Conservation (phyloP, 92 coral and sea anemone species). For the Porites cylindrica region DNA sequence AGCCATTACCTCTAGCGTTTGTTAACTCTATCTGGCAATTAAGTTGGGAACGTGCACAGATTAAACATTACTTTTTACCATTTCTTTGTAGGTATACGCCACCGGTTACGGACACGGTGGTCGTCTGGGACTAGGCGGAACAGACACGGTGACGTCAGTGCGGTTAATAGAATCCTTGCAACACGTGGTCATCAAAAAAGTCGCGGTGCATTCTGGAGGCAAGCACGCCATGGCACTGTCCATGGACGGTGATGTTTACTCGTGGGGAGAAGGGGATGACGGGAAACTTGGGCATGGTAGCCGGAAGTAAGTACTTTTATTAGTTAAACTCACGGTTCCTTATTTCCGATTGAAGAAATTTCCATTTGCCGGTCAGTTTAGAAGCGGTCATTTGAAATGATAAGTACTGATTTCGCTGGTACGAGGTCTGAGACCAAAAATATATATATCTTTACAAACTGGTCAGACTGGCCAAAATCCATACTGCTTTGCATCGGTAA, state of each 20-base stretch:
- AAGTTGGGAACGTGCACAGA: too few species aligned
- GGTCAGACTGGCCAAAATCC: too few species aligned
- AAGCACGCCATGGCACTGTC: slow-evolving; percentile 95
- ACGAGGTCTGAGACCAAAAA: too few species aligned
- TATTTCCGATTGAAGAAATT: too few species aligned
- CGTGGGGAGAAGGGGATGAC: slow-evolving; percentile 99
- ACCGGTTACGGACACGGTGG: slow-evolving; percentile 99
- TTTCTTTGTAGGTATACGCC: slow-evolving; percentile 74
- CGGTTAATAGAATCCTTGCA: slow-evolving; percentile 92
- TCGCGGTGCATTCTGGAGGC: slow-evolving; percentile 98
- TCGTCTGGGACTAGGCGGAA: slow-evolving; percentile 97
- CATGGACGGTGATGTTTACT: slow-evolving; percentile 91
- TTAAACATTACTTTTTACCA: background rate
- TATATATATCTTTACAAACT: too few species aligned
- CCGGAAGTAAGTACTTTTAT: slow-evolving; percentile 76
- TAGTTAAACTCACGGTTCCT: background rate
- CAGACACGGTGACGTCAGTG: slow-evolving; percentile 95
- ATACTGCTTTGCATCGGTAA: too few species aligned
- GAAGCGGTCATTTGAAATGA: too few species aligned
- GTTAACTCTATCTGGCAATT: too few species aligned
- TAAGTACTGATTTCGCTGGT: too few species aligned
- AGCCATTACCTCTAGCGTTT: too few species aligned
- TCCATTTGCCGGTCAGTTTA: too few species aligned
- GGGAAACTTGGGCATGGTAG: slow-evolving; percentile 98
- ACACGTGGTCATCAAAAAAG: slow-evolving; percentile 94